Base-by-base conservation (phyloP, 1,140 invertebrate genomes). In the Rhizoglyphus robini region DNA sequence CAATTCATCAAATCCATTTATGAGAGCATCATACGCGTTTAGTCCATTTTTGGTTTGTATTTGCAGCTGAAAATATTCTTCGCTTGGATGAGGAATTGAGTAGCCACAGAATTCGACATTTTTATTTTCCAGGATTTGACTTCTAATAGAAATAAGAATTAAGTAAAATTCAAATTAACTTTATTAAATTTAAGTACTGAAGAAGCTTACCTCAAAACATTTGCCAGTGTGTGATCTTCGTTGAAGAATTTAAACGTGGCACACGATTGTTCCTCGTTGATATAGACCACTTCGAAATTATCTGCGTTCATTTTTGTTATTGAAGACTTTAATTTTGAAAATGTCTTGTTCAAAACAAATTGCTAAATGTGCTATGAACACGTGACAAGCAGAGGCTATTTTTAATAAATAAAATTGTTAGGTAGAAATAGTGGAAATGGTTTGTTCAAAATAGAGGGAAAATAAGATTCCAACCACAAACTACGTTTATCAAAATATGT, bases 191-290 rank as follows among this genome's bases (percentile, higher is more conserved):
- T 1, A 51, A 13, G 31, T 27, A 38, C 29, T 3, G 18, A 64
- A 48, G n/a, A 64, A 25, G 38, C 63, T 2, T 36, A 60, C 29
- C 68, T 48, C 15, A 69, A 23, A 46, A 67, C 61, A 36, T 69
- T 69, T 11, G 68, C 68, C 31, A 69, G 41, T n/a, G 68, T 69
- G 36, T 69, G 68, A 51, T 69, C 68, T 51, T 69, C 68, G 18
- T 65, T 59, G 23, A 32, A n/a, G 20, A 69, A 27, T 46, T 64
- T 49, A n/a, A 69, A 47, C 3, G 54, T 69, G 13, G 61, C 62
- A 62, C 62, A 67, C 23, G 57, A 15, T 31, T 61, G 54, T 36
- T 69, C 36, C 4, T 69, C 63, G 2, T 68, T 61, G 25, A 48
- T 59, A 31, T 51, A 49, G 0, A 68, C 5, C 30, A 65, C 13